These are phyloP conservation scores for Tapirus indicus DNA, from an alignment of 2,797 vertebrate genomes.

Conservation along the genomic window DNA sequence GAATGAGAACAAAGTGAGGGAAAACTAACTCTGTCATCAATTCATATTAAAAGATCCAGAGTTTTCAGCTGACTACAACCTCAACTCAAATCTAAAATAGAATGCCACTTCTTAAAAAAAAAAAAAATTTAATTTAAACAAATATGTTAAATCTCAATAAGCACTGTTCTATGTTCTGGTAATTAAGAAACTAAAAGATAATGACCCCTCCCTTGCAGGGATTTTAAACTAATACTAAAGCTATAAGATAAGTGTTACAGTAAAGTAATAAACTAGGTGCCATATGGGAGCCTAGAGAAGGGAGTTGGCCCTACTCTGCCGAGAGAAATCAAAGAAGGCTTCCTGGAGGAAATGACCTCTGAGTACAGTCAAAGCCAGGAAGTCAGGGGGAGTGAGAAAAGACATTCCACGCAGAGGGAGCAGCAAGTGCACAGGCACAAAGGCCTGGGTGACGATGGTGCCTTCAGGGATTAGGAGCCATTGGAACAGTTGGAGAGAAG, in stretches of 20 bases:
- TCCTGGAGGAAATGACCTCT: background rate
- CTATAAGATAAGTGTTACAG: background rate
- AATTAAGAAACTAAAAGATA: slow-evolving; percentile 32
- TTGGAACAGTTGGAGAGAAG: rapidly evolving
- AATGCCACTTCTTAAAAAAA: background rate
- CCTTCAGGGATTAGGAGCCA: background rate
- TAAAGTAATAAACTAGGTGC: background rate
- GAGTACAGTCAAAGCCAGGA: background rate
- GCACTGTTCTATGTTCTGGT: background rate
- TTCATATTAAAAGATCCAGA: background rate
- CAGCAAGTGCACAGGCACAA: background rate
- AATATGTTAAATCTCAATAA: slow-evolving; percentile 4
- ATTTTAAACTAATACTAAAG: slow-evolving; percentile 46
- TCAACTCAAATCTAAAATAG: slow-evolving; percentile 46
- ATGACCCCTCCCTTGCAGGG: background rate
- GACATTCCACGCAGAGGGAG: background rate
- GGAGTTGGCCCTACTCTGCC: background rate
- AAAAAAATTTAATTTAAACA: background rate
- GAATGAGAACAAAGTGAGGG: background rate
- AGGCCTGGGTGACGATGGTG: background rate
- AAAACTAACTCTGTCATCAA: slow-evolving; percentile 32
- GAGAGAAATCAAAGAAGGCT: slow-evolving; percentile 54
- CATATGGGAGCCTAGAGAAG: background rate
- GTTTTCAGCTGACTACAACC: slow-evolving; percentile 14
- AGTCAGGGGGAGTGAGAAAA: background rate